Evolutionary conservation across 2,113 vertebrate species (phyloP), one percentile per base, ranked within the genome.

Genomic region (Trachemys scripta): DNA sequence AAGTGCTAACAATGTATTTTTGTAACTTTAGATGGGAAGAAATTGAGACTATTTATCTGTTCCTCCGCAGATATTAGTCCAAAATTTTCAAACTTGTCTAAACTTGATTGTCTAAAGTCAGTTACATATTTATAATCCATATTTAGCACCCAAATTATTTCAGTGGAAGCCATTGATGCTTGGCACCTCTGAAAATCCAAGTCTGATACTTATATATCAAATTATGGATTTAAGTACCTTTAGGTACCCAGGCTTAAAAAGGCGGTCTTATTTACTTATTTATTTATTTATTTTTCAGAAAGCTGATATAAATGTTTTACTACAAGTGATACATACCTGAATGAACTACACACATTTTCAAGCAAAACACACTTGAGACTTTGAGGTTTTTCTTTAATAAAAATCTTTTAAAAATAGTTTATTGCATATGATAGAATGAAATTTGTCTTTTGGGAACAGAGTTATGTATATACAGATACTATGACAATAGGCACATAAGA

Each of bases 171-270:
- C 9, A 19, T 1, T 1, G 76, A 8, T 72, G 24, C 83, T 81
- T 90, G 42, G 53, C 62, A 85, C 84, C 42, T 87, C 47, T 82
- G 51, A 88, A 97, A 95, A 91, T 72, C 45, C 49, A 86, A 82
- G 24, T 0, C 0, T 20, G 79, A n/a, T 85, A 76, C 47, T 16
- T 72, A 93, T 88, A 79, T 69, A 75, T 51, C 84, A 78, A 86
- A 72, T 76, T 2, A 4, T 47, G 82, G 31, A 10, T 81, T 92
- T 62, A 86, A 84, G 35, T 86, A 25, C 35, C 82, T 96, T 96
- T 2, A 89, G 20, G 53, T 0, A 0, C 54, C 62, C 82, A 75
- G 90, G 91, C 22, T 81, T 12, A 87, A 80, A 65, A 65, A 93
- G 85, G 8, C 4, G 45, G 20, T 3, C 38, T 78, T 50, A 88